Evolutionary conservation across 2,113 vertebrate species (phyloP).

Genomic region (Hypomesus transpacificus): DNA sequence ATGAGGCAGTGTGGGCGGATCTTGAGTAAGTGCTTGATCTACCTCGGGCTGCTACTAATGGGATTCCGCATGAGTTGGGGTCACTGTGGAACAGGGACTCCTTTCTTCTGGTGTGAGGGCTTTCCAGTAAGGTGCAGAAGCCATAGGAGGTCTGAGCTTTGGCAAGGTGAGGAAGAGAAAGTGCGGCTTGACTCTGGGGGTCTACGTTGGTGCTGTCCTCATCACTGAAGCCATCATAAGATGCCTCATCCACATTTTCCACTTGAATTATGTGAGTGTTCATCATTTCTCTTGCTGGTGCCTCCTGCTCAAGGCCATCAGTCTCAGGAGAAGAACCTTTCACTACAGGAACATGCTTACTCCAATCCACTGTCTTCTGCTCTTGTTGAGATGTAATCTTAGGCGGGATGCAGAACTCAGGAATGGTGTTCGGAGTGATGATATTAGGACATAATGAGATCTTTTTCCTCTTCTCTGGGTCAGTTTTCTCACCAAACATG

Average conservation of each 20-base stretch:
- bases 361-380: slow-evolving; percentile 22
- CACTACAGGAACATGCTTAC: slow-evolving; percentile 18
- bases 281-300: slow-evolving; percentile 8
- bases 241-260: slow-evolving; percentile 69
- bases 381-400: slow-evolving; percentile 41
- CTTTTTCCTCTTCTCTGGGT: slow-evolving; percentile 31
- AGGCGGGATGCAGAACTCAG: slow-evolving; percentile 58
- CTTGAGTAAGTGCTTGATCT: slow-evolving; percentile 56
- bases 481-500: slow-evolving; percentile 52
- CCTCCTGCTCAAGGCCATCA: slow-evolving; percentile 27
- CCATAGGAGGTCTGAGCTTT: slow-evolving; percentile 72
- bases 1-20: slow-evolving; percentile 51
- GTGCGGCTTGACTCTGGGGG: slow-evolving; percentile 73
- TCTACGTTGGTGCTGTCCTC: slow-evolving; percentile 73
- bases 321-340: slow-evolving; percentile 11
- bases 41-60: slow-evolving; percentile 29
- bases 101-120: slow-evolving; percentile 76
- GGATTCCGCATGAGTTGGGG: slow-evolving; percentile 24
- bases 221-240: slow-evolving; percentile 25
- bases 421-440: slow-evolving; percentile 60
- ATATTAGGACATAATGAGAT: slow-evolving; percentile 50
- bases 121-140: slow-evolving; percentile 76
- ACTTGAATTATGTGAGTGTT: slow-evolving; percentile 72
- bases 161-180: slow-evolving; percentile 76
- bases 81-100: slow-evolving; percentile 77